Conservation (phyloP, 2,888 invertebrate genomes). For the Caenorhabditis macrosperma region DNA sequence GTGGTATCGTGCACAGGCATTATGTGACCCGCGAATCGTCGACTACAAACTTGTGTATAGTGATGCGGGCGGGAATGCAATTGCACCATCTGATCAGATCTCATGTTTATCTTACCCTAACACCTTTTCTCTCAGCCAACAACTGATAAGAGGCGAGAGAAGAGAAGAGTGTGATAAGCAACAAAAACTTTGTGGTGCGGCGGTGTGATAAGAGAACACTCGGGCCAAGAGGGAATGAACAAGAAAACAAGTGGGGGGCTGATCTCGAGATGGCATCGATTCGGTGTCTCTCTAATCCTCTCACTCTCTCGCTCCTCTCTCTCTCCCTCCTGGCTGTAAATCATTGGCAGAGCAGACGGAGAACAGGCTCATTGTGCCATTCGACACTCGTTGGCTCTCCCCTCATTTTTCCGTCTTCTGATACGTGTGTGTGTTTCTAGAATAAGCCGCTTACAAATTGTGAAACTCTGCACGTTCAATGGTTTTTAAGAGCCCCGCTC, state of each 20-base stretch:
- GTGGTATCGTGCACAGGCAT: too few relatives aligned
- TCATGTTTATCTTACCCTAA: constrained; percentile 14
- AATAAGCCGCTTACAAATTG: constrained; percentile 39
- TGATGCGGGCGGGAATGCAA: too few relatives aligned
- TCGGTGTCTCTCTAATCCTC: background rate
- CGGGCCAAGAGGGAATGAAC: background rate
- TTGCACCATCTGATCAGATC: constrained; percentile 17
- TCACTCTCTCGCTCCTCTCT: constrained; percentile 17
- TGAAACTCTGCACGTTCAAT: constrained; percentile 21
- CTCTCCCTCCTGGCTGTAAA: constrained; percentile 5
- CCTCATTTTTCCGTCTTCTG: constrained; percentile 22
- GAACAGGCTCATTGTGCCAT: background rate
- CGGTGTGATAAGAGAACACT: constrained; percentile 18
- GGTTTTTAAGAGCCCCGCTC: constrained; percentile 29
- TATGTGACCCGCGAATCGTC: too few relatives aligned
- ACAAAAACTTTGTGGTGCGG: background rate
- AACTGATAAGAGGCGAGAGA: background rate
- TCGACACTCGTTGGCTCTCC: background rate
- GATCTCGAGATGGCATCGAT: background rate
- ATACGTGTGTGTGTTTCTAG: background rate
- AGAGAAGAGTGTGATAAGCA: constrained; percentile 2
- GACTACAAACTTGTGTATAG: too few relatives aligned
- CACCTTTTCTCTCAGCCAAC: background rate
- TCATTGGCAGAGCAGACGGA: background rate
- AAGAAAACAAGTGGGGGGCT: constrained; percentile 9